These are phyloP conservation scores for Pantherophis vulpinus DNA, from an alignment of 2,797 vertebrate species.

Conservation along the genomic window DNA sequence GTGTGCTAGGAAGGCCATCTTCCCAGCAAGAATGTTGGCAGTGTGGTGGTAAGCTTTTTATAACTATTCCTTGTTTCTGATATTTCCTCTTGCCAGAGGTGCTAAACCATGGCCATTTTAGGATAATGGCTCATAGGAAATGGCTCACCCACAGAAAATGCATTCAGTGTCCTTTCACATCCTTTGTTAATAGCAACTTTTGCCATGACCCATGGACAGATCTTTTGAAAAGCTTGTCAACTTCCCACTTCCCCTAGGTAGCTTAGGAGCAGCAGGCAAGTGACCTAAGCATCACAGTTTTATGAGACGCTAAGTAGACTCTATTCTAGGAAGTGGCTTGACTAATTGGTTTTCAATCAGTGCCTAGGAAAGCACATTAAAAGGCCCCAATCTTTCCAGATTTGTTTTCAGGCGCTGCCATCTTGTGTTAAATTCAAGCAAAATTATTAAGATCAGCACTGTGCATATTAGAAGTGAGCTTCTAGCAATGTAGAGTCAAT, in stretches of 20 bases:
- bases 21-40: background rate
- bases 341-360: background rate
- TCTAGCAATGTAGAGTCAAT: background rate
- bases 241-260: background rate
- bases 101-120: conserved; percentile 21
- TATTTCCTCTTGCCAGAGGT: conserved; percentile 7
- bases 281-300: background rate
- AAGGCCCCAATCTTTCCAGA: background rate
- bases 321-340: conserved; percentile 16
- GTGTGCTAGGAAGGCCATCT: background rate
- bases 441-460: background rate
- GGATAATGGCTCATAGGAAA: conserved; percentile 52
- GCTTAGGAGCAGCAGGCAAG: background rate
- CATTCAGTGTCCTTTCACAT: conserved; percentile 52
- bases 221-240: conserved; percentile 13
- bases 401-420: background rate
- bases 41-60: conserved; percentile 14
- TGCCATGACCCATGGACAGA: conserved; percentile 37
- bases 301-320: conserved; percentile 3
- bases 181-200: conserved; percentile 54
- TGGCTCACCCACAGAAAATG: conserved; percentile 62
- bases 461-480: background rate
- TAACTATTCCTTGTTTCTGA: conserved; percentile 19
- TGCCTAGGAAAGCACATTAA: background rate
- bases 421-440: conserved; percentile 13